Percentiles rank a stretch among this genome's conserved stretches.
These are phyloP conservation scores for Sebastes jordani DNA, from an alignment of 2,797 vertebrate species.

Conservation along the genomic window DNA sequence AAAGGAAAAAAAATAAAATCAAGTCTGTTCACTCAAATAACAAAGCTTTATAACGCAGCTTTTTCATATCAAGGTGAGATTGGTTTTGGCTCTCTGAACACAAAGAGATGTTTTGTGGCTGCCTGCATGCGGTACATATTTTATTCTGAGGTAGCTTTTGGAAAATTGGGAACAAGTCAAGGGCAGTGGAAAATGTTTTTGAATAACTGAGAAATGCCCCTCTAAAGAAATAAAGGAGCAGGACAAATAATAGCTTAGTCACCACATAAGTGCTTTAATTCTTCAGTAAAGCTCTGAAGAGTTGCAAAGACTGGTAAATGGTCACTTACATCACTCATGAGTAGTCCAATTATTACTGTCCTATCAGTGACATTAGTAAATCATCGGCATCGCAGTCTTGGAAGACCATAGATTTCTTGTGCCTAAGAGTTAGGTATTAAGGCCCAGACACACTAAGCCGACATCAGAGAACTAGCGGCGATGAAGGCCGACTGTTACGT, in stretches of 20 bases:
- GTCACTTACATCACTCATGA: background rate
- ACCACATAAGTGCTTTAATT: background rate
- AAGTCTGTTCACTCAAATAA: conserved; percentile 25
- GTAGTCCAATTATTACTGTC: background rate
- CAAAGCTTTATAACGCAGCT: conserved; percentile 27
- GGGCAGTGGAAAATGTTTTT: conserved; percentile 13
- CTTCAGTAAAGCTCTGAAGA: background rate
- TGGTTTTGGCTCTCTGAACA: conserved; percentile 4
- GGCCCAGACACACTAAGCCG: no score
- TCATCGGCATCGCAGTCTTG: background rate
- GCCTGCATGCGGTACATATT: background rate
- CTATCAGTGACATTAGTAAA: background rate
- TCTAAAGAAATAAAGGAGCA: background rate
- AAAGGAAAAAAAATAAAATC: conserved; percentile 11
- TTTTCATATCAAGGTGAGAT: conserved; percentile 39
- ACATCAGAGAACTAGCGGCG: no score
- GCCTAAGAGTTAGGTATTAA: background rate
- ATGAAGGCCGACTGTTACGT: no score
- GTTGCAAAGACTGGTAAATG: background rate
- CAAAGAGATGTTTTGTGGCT: conserved; percentile 11
- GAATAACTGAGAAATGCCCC: background rate
- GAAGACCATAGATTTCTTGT: background rate
- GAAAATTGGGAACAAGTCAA: conserved; percentile 24
- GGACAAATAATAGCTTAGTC: background rate
- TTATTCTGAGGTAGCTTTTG: conserved; percentile 18